Base-by-base conservation (phyloP, 2,113 vertebrate genomes). In the Colossoma macropomum region DNA sequence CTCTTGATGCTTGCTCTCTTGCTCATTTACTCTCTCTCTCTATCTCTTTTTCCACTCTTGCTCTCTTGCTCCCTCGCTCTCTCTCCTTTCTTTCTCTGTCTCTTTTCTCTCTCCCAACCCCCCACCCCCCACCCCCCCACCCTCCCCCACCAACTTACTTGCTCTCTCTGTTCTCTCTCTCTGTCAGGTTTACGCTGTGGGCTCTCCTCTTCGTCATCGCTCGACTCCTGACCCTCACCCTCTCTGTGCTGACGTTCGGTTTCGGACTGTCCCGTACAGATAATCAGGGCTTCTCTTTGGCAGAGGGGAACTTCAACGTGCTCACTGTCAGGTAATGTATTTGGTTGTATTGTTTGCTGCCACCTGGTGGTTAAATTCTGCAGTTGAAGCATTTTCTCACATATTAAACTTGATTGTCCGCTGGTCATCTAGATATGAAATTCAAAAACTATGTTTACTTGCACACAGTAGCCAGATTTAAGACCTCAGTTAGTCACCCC, bases 161-260 rank as follows among this genome's bases (percentile, higher is more conserved):
- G 9, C 27, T 54, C 34, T 16, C 16, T 25, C 3, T 59, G n/a
- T 72, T 68, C 34, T 79, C 34, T 66, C 1, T 17, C 0, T 52
- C 59, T 84, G 12, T 45, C 90, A 96, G 95, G 86, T 96, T 96
- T 80, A 95, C 94, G 17, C 84, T 96, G 76, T 96, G 95, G 95
- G 95, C 96, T 2, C 90, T 96, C 6, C 94, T 96, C 54, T 96
- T 96, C 11, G 86, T 96, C 86, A 93, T 95, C 60, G 92, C 95
- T 62, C 94, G 94, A 50, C 95, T 96, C 85, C 93, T 95, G 88
- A 96, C 95, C 56, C 91, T 96, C 89, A 96, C 95, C 3, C 92
- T 96, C 45, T 96, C 95, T 8, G 95, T 96, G 27, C 90, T 96
- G 91, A 94, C 93, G 0, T 96, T 96, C 77, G 95, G 95, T 77